Base-by-base conservation (phyloP, 2,888 invertebrate species). In the Agrenia bidenticulata region DNA sequence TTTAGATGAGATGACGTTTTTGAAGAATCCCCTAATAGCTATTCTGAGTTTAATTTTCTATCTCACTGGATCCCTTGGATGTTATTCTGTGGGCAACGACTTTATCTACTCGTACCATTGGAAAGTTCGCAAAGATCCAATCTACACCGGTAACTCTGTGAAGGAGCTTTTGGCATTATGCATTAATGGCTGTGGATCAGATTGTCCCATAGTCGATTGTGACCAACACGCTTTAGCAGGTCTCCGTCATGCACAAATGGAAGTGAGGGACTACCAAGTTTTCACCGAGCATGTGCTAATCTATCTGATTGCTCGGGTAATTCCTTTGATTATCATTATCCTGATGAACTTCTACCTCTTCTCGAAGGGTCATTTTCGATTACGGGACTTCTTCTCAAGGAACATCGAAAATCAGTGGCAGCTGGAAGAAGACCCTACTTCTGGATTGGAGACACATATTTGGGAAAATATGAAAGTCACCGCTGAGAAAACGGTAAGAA, bases 401-500 rank as follows among this genome's bases (percentile, higher is more conserved):
- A 55, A 59, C 1, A 4, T 60, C 11, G 53, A 67, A n/a, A 24
- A 56, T 2, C 64, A 67, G 50, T 67, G 67, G 67, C 59, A 67
- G 27, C 2, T 53, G 11, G 67, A 67, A 24, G 49, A 24, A n/a
- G 61, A 67, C 61, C 67, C 67, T 1, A 64, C 64, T 0, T 64
- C 51, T 54, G 67, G 67, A 15, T 51, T 67, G 24, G 64, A 63
- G 1, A 61, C 64, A 7, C 63, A 63, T 19, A 64, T 67, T 42
- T 67, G 64, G 64, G 57, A 42, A 13, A 24, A 64, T 4, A 19
- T 64, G 41, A 49, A 39, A n/a, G 26, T 58, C 2, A 45, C 61
- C 15, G 67, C 61, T n/a, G 61, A 61, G n/a, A 61, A 63, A 57
- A 56, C 50, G 13, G 67, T 67, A 61, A 63, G 57, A n/a, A n/a